Base-by-base conservation (phyloP, 2,888 invertebrate species). In the Drosophila merina region DNA sequence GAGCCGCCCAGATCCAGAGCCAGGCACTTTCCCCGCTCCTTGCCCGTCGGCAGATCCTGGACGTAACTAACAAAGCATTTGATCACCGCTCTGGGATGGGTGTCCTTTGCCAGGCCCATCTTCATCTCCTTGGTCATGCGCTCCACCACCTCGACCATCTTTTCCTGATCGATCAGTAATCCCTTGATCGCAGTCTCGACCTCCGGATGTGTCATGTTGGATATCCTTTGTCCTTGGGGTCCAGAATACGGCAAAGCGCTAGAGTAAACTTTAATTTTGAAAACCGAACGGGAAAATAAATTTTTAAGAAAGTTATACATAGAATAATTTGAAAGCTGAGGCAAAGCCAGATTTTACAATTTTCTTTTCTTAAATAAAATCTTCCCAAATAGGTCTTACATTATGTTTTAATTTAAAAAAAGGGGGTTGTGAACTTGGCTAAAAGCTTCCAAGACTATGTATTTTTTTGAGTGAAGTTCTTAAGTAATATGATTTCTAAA, bases 1-100 rank as follows among this genome's bases (percentile, higher is more conserved):
- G 98, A 98, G 36, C 99, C 99, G 48, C 99, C 99, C 89, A 99
- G 94, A 92, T 99, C 99, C 81, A 99, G 93, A 0, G 99, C 99
- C 90, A 99, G 92, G 91, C 97, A 98, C 92, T 97, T 96, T 59
- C 99, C 98, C 50, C 94, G 93, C 92, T 98, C 98, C 95, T 95
- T 95, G 86, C 98, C 98, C 92, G 97, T 96, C 2, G 98, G 98
- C 72, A 99, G 93, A 91, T 97, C 96, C 90, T 98, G 96, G 45
- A 99, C 98, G 90, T 97, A 98, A 1, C 98, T 98, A 52, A 97
- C 95, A 92, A 96, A 97, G 92, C 98, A 98, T 92, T 98, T 98
- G 44, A 98, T 95, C 74, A 94, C 94, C 2, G 98, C 93, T 14
- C 93, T 92, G 0, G 93, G 92, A 90, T 98, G 96, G 7, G 95